Evolutionary conservation across 2,113 vertebrate genomes (phyloP).

Genomic region (Paradoxurus hermaphroditus): DNA sequence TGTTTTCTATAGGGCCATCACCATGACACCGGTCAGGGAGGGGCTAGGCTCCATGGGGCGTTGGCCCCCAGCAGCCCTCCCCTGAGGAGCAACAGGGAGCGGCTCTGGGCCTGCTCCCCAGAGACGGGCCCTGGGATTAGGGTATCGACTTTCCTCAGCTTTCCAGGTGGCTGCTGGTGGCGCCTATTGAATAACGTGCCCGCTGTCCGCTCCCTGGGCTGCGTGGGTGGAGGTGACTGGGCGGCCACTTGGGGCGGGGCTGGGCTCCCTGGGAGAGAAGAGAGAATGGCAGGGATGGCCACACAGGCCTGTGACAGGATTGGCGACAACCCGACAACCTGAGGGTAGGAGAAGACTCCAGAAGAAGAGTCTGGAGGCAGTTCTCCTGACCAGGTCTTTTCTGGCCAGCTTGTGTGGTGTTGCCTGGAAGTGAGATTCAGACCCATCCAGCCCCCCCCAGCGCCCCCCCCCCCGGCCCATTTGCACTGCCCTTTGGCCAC

Average conservation of each 20-base stretch:
- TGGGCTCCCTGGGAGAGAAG: neutral
- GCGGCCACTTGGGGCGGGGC: neutral
- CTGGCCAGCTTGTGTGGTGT: neutral
- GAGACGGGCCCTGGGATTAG: conserved; percentile 62
- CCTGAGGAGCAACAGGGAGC: conserved; percentile 18
- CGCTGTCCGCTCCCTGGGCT: conserved; percentile 1
- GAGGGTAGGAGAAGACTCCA: neutral
- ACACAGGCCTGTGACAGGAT: neutral
- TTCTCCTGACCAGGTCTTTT: neutral
- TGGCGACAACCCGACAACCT: neutral
- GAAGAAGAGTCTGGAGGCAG: neutral
- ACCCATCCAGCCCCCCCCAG: neutral
- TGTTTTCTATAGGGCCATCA: neutral
- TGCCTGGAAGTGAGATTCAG: neutral
- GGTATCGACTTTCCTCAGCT: conserved; percentile 73
- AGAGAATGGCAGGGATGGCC: neutral
- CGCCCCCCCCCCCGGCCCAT: neutral
- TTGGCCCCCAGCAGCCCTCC: conserved; percentile 39
- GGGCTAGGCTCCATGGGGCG: neutral
- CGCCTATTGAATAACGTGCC: conserved; percentile 73
- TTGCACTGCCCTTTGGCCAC: neutral
- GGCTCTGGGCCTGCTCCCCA: conserved; percentile 45
- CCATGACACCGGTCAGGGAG: conserved; percentile 37
- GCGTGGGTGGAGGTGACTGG: conserved; percentile 55
- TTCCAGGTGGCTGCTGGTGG: conserved; percentile 72